Percentiles rank a stretch among this genome's conserved stretches.
Conservation (phyloP, 2,888 invertebrate genomes). For the Escarpia spicata region DNA sequence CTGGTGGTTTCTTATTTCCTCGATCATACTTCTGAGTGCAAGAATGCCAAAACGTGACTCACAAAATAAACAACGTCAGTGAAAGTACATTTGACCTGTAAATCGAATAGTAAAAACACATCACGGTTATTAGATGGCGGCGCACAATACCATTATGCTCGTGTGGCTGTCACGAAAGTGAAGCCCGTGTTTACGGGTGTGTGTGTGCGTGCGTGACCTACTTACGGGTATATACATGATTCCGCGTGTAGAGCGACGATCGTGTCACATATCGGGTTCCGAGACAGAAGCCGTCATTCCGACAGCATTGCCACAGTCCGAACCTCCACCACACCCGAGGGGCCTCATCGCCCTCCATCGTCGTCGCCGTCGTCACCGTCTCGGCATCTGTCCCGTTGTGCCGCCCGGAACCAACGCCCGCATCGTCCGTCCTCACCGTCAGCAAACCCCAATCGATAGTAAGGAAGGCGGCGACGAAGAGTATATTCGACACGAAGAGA, state of each 20-base stretch:
- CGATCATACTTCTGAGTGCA: too few species aligned
- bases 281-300: conserved; percentile 39
- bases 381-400: not conserved
- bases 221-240: not conserved
- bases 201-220: not conserved
- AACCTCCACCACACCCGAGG: conserved; percentile 38
- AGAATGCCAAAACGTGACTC: not conserved
- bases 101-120: not conserved
- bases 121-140: not conserved
- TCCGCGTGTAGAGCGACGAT: too few species aligned
- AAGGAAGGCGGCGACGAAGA: conserved; percentile 30
- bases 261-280: conserved; percentile 33
- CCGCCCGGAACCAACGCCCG: not conserved
- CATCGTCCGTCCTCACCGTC: not conserved
- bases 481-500: conserved; percentile 35
- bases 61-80: not conserved
- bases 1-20: too few species aligned
- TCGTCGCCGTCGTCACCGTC: not conserved
- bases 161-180: not conserved
- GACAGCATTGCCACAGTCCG: conserved; percentile 43
- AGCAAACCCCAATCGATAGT: not conserved
- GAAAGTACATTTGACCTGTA: not conserved
- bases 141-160: not conserved
- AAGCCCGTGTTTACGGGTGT: not conserved
- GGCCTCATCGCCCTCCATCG: not conserved